Evolutionary conservation across 37 sponge, comb jelly and placozoan genomes (phyloP), one percentile per base, ranked within the genome.

Genomic region (Halichondria panicea): DNA sequence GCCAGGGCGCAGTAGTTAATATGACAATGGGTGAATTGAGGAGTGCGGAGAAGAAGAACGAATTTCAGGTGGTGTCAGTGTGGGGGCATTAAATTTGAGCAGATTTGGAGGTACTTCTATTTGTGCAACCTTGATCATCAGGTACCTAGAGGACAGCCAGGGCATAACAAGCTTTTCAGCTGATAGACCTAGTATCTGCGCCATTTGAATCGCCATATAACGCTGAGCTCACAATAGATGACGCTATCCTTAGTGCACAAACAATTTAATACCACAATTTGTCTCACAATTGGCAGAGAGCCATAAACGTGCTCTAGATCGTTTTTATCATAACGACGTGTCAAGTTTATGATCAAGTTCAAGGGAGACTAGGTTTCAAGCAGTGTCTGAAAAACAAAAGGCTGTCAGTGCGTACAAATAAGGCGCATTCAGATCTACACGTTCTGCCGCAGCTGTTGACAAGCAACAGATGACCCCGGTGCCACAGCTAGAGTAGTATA

Each of bases 331-430:
- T n/a, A n/a, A n/a, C n/a, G n/a, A n/a, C n/a, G n/a, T n/a, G n/a
- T n/a, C n/a, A 77, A n/a, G 31, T 63, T 71, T 15, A 84, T 84
- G 77, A 57, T 84, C 8, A 38, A 28, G 3, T 77, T 84, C 63
- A 84, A 68, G 84, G 84, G 0, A 15, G 63, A 30, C 70, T 71
- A 6, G n/a, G 40, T 24, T 63, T 2, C 33, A 70, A 52, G 76
- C 76, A 41, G 68, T 84, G 40, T 76, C 75, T 75, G 46, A 52
- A 33, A 27, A 30, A 28, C 66, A 56, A 2, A 68, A 82, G 55
- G 19, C 55, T 24, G 19, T 22, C 3, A 82, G 41, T 66, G 83
- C 75, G 32, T 82, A 55, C n/a, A n/a, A 13, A 56, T 74, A 18
- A 40, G 43, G 0, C 30, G 46, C n/a, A 39, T 74, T 21, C 75